phyloP scores from a whole-genome alignment of 2,888 invertebrate species.

The Hydraecia micacea region DNA sequence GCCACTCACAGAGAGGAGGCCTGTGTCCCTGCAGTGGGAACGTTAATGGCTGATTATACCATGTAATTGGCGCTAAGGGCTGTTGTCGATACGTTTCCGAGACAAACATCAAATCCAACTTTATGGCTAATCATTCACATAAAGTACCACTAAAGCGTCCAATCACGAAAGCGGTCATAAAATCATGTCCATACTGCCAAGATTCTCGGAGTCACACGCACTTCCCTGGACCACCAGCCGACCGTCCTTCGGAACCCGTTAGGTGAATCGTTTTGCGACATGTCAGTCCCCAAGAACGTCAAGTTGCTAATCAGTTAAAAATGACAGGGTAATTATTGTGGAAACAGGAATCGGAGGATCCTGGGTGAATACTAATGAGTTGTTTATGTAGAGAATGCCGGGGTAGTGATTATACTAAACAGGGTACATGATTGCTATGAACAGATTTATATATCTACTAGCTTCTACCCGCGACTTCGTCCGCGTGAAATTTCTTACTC shows the following conservation, averaged over 20 bases:
- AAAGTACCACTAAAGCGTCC: slow-evolving; percentile 41
- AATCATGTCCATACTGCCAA: slow-evolving; percentile 31
- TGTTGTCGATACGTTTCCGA: slow-evolving; percentile 2
- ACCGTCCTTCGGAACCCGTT: slow-evolving; percentile 31
- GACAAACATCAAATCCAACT: slow-evolving; percentile 23
- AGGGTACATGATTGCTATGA: slow-evolving; percentile 21
- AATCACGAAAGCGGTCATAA: slow-evolving; percentile 37
- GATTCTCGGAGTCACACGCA: slow-evolving; percentile 30
- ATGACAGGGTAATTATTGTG: slow-evolving; percentile 57
- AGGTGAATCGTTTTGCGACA: slow-evolving; percentile 21
- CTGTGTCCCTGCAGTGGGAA: neutral
- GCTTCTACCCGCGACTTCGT: neutral
- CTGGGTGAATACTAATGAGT: slow-evolving; percentile 48
- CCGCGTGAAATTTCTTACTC: neutral
- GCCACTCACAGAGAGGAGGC: neutral
- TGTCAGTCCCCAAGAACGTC: slow-evolving; percentile 19
- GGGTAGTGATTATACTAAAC: slow-evolving; percentile 39
- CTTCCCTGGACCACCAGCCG: slow-evolving; percentile 46
- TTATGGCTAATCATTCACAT: slow-evolving; percentile 37
- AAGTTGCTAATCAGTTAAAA: slow-evolving; percentile 52
- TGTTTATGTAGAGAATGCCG: slow-evolving; percentile 43
- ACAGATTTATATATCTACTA: slow-evolving; percentile 47
- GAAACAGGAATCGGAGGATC: slow-evolving; percentile 35
- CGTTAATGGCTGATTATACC: neutral
- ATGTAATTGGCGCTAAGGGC: neutral